Evolutionary conservation across 2,888 invertebrate genomes (phyloP), one percentile per base, ranked within the genome.

Genomic region (Polyommatus icarus): DNA sequence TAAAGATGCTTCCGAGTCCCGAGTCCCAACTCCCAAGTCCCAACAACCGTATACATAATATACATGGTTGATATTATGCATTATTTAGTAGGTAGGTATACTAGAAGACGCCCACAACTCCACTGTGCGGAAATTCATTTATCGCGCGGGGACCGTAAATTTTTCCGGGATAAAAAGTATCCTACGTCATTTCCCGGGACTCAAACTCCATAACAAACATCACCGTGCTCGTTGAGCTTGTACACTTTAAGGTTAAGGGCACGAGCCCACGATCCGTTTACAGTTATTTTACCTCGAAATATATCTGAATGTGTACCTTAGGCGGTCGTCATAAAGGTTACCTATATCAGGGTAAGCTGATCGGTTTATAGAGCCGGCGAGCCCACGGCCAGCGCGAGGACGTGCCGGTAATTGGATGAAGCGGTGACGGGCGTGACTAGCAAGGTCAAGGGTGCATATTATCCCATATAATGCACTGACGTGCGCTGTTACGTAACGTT

Each of bases 351-450:
- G 46, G 46, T 46, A 12, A 46, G 12, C 46, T 46, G 10, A 46
- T 40, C 40, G 46, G 46, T 46, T 46, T 46, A 46, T 46, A 46
- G 10, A 61, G 61, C 24, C 61, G 24, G 24, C 61, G 29, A 4
- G 67, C 29, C 67, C 67, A 67, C 67, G 67, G 67, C 67, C 67
- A 67, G 67, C 12, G 67, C 29, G 67, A 67, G 61, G 61, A 12
- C 61, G 61, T 29, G 67, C 29, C 29, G 24, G 67, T 67, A 67
- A 67, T 67, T 67, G 67, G 29, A 67, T 67, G 29, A 29, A 29
- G 29, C 67, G 6, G 67, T 67, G 29, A 67, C 29, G 67, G 29
- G 12, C 67, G 29, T 24, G 4, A 67, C 6, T 18, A 1, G 29
- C 67, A 67, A 67, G 67, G 67, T 67, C 15, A 32, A 67, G 67